Percentiles rank a stretch among this genome's conserved stretches.
phyloP scores from a whole-genome alignment of 35 echinoderm and acorn worm species.

The Ophioderma brevispina region DNA sequence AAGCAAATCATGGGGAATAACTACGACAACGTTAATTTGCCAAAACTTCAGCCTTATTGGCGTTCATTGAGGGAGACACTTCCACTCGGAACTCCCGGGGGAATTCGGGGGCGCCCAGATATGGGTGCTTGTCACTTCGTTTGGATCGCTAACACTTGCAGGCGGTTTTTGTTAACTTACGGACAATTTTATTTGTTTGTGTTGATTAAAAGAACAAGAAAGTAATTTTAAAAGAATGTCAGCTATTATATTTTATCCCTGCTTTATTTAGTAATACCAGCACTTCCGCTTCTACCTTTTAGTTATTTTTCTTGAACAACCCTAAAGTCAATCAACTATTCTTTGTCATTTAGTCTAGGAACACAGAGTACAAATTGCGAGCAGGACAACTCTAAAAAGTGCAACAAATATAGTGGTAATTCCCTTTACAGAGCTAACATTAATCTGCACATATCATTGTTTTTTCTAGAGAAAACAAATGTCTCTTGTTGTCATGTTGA shows the following conservation, averaged over 20 bases:
- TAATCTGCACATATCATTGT: slow-evolving; percentile 5
- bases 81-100: background rate
- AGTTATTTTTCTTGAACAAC: background rate
- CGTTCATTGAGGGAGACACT: slow-evolving; percentile 3
- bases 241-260: background rate
- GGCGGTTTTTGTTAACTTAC: background rate
- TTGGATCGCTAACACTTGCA: background rate
- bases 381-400: background rate
- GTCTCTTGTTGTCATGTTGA: background rate
- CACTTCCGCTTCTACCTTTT: too few species aligned
- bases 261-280: too few species aligned
- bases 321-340: background rate
- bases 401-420: background rate
- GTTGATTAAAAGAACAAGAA: too few species aligned
- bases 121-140: background rate
- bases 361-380: background rate
- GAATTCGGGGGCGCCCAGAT: slow-evolving; percentile 2
- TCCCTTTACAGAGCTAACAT: background rate
- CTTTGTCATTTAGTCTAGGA: too few species aligned
- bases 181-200: too few species aligned
- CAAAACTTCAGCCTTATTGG: slow-evolving; percentile 8
- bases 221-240: too few species aligned
- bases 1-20: background rate
- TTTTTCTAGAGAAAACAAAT: background rate
- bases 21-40: slow-evolving; percentile 4